Conservation (phyloP, 1,140 invertebrate species). For the Drosophila gunungcola region DNA sequence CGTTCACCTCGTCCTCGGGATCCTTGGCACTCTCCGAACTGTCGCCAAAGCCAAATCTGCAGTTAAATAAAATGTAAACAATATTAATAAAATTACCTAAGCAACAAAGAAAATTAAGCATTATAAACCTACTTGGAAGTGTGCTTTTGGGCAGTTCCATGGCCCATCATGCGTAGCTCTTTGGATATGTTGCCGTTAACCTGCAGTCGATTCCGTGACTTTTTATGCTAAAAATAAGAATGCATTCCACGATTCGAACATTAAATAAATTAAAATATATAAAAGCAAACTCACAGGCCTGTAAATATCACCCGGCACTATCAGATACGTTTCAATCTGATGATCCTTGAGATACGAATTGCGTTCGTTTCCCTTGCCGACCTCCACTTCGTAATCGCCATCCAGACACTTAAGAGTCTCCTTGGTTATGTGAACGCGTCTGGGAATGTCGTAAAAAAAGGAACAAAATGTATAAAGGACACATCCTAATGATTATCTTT, state of each 20-base stretch:
- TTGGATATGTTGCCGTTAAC: slow-evolving; percentile 93
- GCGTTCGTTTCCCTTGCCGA: slow-evolving; percentile 92
- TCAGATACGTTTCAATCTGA: slow-evolving; percentile 96
- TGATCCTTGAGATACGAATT: slow-evolving; percentile 95
- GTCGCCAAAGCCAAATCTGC: slow-evolving; percentile 89
- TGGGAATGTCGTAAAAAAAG: slow-evolving; percentile 72
- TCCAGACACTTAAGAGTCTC: slow-evolving; percentile 94
- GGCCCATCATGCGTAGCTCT: slow-evolving; percentile 94
- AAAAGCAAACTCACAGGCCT: slow-evolving; percentile 87
- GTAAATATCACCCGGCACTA: slow-evolving; percentile 90
- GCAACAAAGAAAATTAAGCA: background rate
- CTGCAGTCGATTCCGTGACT: slow-evolving; percentile 87
- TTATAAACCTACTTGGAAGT: slow-evolving; percentile 88
- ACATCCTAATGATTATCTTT: slow-evolving; percentile 36
- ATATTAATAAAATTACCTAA: too few species aligned
- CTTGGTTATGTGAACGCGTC: slow-evolving; percentile 97
- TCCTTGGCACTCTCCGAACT: slow-evolving; percentile 88
- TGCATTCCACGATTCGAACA: background rate
- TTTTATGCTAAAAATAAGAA: slow-evolving; percentile 70
- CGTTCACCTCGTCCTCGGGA: slow-evolving; percentile 96
- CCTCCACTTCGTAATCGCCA: slow-evolving; percentile 95
- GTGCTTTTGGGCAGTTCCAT: slow-evolving; percentile 89
- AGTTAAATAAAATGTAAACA: background rate
- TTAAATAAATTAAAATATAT: background rate
- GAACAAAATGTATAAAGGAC: background rate